A percentile compares a stretch with the other conserved stretches of the same genome.
Conservation (phyloP, 2,113 vertebrate species). For the Odontesthes bonariensis region DNA sequence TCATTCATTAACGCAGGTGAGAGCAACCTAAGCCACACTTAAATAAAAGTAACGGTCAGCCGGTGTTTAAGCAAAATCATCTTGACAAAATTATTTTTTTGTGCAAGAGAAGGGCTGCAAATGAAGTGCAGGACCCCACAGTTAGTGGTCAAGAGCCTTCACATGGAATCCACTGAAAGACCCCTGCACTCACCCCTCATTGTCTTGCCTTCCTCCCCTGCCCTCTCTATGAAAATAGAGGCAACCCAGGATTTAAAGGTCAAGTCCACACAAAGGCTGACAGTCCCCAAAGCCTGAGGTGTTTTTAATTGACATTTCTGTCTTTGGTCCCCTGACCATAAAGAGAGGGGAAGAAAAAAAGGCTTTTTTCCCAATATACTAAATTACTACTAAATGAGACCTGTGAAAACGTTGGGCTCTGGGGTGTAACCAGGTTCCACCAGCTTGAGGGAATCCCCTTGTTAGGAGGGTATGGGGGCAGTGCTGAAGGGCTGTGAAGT, state of each 20-base stretch:
- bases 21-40: constrained; percentile 11
- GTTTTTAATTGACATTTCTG: constrained; percentile 85
- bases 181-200: constrained; percentile 62
- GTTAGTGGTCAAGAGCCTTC: constrained; percentile 76
- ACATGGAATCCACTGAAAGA: constrained; percentile 66
- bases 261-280: constrained; percentile 81
- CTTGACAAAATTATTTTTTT: constrained; percentile 52
- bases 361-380: constrained; percentile 67
- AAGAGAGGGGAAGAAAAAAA: constrained; percentile 59
- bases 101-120: constrained; percentile 45
- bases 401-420: constrained; percentile 68
- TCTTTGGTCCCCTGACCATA: constrained; percentile 75
- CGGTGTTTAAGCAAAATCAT: constrained; percentile 26
- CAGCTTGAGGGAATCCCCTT: constrained; percentile 79
- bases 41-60: constrained; percentile 16
- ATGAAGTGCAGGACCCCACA: constrained; percentile 63
- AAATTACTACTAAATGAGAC: constrained; percentile 81
- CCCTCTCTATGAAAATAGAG: constrained; percentile 79
- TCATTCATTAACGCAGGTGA: neutral
- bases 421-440: constrained; percentile 72
- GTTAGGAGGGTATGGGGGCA: constrained; percentile 68
- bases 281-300: constrained; percentile 75
- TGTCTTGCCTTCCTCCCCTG: constrained; percentile 70
- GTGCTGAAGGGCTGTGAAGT: constrained; percentile 73
- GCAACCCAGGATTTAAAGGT: constrained; percentile 85